Percentiles rank a stretch among this genome's conserved stretches.
phyloP scores from a whole-genome alignment of 2,888 invertebrate genomes.

The Drosophila putrida region DNA sequence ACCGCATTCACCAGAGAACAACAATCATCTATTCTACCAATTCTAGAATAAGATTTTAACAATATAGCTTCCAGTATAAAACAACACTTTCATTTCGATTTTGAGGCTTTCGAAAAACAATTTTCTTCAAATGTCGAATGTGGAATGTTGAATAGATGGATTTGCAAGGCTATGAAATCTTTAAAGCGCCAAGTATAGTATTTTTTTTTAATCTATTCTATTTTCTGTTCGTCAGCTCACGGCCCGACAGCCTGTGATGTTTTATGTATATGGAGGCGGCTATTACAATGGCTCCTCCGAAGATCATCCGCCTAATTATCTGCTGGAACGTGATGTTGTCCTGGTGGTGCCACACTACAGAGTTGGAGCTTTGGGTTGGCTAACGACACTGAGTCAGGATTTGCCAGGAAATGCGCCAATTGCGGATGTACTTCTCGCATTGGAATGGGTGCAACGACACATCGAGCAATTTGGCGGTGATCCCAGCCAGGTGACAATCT shows the following conservation, averaged over 20 bases:
- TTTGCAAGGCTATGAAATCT: too few relatives aligned
- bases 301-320: conserved; percentile 84
- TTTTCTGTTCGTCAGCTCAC: conserved; percentile 58
- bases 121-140: too few relatives aligned
- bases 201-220: too few relatives aligned
- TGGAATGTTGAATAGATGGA: too few relatives aligned
- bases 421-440: conserved; percentile 86
- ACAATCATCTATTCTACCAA: too few relatives aligned
- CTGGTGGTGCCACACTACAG: conserved; percentile 86
- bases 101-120: too few relatives aligned
- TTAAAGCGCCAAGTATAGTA: too few relatives aligned
- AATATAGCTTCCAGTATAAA: too few relatives aligned
- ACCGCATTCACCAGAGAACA: too few relatives aligned
- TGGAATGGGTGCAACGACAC: conserved; percentile 86
- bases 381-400: conserved; percentile 85
- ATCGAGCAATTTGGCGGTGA: conserved; percentile 86
- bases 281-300: conserved; percentile 84
- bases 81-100: too few relatives aligned
- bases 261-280: conserved; percentile 86
- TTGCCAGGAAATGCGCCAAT: conserved; percentile 87
- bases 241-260: conserved; percentile 84
- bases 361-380: conserved; percentile 86
- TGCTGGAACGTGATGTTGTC: conserved; percentile 86
- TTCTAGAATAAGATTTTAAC: too few relatives aligned
- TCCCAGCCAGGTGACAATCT: conserved; percentile 86